Percentiles rank a stretch among this genome's conserved stretches.
phyloP scores from a whole-genome alignment of 2,888 invertebrate genomes.

The Mythimna ferrago region DNA sequence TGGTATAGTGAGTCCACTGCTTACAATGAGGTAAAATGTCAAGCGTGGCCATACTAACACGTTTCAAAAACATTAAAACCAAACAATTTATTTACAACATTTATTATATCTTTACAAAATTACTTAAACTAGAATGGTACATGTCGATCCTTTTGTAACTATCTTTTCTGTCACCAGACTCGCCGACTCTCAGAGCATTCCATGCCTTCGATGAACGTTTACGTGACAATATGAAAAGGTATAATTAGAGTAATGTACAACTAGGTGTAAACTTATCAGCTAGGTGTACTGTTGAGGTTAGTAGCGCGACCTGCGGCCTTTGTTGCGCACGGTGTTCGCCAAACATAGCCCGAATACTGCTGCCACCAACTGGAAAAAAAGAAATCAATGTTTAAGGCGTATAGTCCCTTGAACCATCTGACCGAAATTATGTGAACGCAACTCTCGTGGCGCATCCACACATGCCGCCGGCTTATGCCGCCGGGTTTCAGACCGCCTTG shows the following conservation, averaged over 20 bases:
- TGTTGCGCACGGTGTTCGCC: slow-evolving; percentile 95
- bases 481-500: no score
- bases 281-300: slow-evolving; percentile 61
- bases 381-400: background rate
- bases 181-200: background rate
- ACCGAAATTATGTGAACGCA: no score
- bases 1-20: no score
- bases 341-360: slow-evolving; percentile 96
- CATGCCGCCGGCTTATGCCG: no score
- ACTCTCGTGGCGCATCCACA: no score
- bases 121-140: slow-evolving; percentile 40
- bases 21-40: no score
- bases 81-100: slow-evolving; percentile 35
- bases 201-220: background rate
- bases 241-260: slow-evolving; percentile 46
- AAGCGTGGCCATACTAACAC: no score
- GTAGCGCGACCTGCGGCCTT: slow-evolving; percentile 91
- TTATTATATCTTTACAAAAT: slow-evolving; percentile 39
- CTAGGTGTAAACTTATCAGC: slow-evolving; percentile 49
- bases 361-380: slow-evolving; percentile 91
- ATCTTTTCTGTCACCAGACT: background rate
- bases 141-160: background rate
- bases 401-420: no score
- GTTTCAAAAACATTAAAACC: background rate
- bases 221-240: slow-evolving; percentile 23